Base-by-base conservation (phyloP, 2,797 vertebrate genomes). In the Pempheris klunzingeri region DNA sequence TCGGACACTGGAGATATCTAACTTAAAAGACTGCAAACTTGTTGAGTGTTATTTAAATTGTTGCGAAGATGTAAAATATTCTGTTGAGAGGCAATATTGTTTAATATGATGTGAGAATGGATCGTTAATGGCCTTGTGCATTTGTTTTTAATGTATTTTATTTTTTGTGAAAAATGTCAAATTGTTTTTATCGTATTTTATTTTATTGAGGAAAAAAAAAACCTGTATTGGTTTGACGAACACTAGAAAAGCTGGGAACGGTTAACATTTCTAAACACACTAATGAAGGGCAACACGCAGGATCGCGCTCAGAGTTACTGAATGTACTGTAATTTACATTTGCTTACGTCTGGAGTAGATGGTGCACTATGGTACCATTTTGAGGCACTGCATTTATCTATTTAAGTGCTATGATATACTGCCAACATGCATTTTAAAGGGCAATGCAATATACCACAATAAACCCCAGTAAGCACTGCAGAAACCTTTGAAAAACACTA, bases 1-100 rank as follows among this genome's bases (percentile, higher is more conserved):
- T 87, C 50, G 75, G 81, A 94, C 93, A 94, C 95, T 95, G 94
- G 92, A 96, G 81, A 90, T 60, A 88, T 77, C 74, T 87, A 88
- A 90, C 67, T 87, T 92, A 90, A 93, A 80, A 92, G 90, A 94
- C 93, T 94, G 83, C 87, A 88, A 92, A 88, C 86, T 73, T 93
- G 88, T 87, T 90, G 90, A 92, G 90, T 93, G 94, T 93, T 97
- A 97, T 97, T 97, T 97, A 97, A 95, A 92, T 95, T 93, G 95
- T 95, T 91, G 62, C 95, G 57, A 96, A 96, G 95, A 94, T 99
- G 97, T 99, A 99, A 99, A 96, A 97, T 99, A 98, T 95, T 96
- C 94, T 95, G 95, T 97, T 96, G 94, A 97, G 95, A 97, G 95
- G 96, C 95, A 96, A 95, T 95, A 96, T 95, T 95, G 95, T 97